These are phyloP conservation scores for Nannoperca obscura DNA, from an alignment of 2,797 vertebrate species.

Conservation along the genomic window DNA sequence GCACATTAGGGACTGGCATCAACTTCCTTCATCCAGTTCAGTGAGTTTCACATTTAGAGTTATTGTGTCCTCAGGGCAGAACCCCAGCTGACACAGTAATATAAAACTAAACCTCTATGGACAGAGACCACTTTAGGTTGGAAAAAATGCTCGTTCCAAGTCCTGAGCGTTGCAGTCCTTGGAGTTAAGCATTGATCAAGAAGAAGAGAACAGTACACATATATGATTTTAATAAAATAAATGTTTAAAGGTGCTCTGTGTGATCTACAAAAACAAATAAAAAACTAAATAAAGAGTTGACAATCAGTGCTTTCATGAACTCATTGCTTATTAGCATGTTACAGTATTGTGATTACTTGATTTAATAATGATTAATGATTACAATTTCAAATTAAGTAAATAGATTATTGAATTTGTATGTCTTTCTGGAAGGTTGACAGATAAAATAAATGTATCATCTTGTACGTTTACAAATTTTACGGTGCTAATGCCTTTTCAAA, in stretches of 20 bases:
- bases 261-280: not conserved
- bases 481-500: not conserved
- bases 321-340: not conserved
- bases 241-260: not conserved
- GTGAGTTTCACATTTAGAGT: slow-evolving; percentile 54
- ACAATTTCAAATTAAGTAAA: too few relatives aligned
- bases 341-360: not conserved
- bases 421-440: not conserved
- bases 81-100: slow-evolving; percentile 43
- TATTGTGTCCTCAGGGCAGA: slow-evolving; percentile 55
- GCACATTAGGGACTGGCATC: slow-evolving; percentile 36
- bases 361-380: too few relatives aligned
- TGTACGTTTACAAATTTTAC: not conserved
- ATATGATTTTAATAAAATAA: not conserved
- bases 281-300: not conserved
- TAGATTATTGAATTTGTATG: too few relatives aligned
- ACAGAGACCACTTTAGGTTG: slow-evolving; percentile 38
- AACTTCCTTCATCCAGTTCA: slow-evolving; percentile 48
- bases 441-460: not conserved
- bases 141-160: slow-evolving; percentile 34
- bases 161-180: slow-evolving; percentile 32
- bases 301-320: not conserved
- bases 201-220: not conserved
- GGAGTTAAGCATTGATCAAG: slow-evolving; percentile 2
- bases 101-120: slow-evolving; percentile 45